Evolutionary conservation across 2,113 vertebrate species (phyloP), one percentile per base, ranked within the genome.

Genomic region (Puffinus mauretanicus): DNA sequence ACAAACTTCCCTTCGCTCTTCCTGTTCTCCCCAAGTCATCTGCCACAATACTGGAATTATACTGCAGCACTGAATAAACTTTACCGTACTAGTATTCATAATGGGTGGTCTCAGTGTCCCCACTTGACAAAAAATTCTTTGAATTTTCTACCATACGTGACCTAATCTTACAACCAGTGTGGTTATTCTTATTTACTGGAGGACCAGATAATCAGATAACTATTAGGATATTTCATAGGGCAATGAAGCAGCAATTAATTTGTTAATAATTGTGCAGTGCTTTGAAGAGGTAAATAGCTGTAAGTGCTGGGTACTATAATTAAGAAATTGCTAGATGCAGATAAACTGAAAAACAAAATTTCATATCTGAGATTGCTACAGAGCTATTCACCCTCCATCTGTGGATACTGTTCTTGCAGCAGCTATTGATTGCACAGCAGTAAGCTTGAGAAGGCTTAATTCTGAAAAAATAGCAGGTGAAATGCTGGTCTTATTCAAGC

Each of bases 261-360:
- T 88, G 40, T 55, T 94, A 95, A 93, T 88, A 94, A 86, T 47
- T 71, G 47, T 72, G 27, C 49, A 49, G 36, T 94, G 69, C 22
- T 91, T 82, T 94, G 81, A 91, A 88, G 92, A 96, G 80, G 92
- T 88, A 93, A 96, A 93, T n/a, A 83, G 51, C 60, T 88, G 25
- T 55, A 81, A 94, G 27, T 83, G 38, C 60, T 92, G 82, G 62
- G 26, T 82, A 76, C 44, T 82, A 57, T 94, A 94, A 95, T 96
- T 94, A 82, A 94, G 66, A 91, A 94, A 94, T 79, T 89, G 57
- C 73, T 89, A 94, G 82, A 73, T 73, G 62, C 60, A 92, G 58
- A 84, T 61, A 84, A 82, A 93, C 25, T 66, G 27, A 94, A 92
- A 93, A 61, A 30, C 22, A 90, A 64, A 92, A 79, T 82, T 80